Evolutionary conservation across 2,113 vertebrate species (phyloP).

Genomic region (Lanius collurio): DNA sequence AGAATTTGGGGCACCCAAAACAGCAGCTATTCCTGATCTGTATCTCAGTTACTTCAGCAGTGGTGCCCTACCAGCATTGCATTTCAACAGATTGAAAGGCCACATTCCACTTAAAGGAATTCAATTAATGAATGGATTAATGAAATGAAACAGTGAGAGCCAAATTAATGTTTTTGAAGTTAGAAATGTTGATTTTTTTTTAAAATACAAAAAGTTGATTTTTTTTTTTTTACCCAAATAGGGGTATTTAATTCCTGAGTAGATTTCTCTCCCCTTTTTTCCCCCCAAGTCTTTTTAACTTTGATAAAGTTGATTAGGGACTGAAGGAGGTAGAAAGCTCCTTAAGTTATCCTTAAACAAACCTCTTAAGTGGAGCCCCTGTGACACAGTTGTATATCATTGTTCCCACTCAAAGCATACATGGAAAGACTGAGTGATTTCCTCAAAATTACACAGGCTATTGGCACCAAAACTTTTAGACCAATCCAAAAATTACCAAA

Average conservation of each 20-base stretch:
- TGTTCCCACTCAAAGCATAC: not conserved
- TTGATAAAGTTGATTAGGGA: not conserved
- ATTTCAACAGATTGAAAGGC: not conserved
- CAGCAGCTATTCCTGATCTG: not conserved
- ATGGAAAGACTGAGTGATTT: not conserved
- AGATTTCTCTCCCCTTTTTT: not conserved
- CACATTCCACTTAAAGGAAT: not conserved
- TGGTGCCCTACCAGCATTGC: not conserved
- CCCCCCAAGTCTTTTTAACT: not conserved
- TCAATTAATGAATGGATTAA: not conserved
- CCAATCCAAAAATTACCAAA: slow-evolving; percentile 23
- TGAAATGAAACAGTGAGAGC: not conserved
- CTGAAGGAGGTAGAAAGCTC: not conserved
- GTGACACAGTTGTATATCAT: not conserved
- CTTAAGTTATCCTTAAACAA: not conserved
- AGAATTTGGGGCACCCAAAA: not conserved
- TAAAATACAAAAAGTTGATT: not conserved
- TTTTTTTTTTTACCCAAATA: not conserved
- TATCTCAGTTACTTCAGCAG: not conserved
- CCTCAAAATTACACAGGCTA: slow-evolving; percentile 29
- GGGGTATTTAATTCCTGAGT: not conserved
- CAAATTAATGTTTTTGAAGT: not conserved
- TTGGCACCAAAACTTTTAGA: slow-evolving; percentile 36
- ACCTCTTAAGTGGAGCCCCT: not conserved
- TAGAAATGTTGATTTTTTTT: not conserved